Percentiles rank a stretch among this genome's conserved stretches.
Conservation (phyloP, 2,113 vertebrate species). For the Struthio camelus region DNA sequence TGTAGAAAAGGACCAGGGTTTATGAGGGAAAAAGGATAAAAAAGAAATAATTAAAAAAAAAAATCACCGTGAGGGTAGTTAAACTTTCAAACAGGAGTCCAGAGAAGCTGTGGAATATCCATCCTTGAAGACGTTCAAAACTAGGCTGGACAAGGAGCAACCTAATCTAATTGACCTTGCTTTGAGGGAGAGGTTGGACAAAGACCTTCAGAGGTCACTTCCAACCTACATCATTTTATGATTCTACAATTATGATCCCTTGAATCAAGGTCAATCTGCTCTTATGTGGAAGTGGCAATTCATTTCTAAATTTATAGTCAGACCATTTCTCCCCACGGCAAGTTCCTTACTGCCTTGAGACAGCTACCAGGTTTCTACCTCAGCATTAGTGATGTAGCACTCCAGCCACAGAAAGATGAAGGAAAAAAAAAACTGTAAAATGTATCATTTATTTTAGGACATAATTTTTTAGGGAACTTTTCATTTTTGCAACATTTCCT, state of each 20-base stretch:
- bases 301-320: background rate
- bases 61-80: background rate
- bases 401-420: background rate
- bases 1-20: background rate
- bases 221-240: background rate
- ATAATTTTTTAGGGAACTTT: background rate
- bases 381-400: background rate
- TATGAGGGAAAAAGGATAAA: background rate
- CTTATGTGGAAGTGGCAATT: background rate
- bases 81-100: background rate
- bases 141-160: background rate
- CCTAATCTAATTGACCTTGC: background rate
- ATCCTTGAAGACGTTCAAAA: background rate
- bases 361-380: accelerated
- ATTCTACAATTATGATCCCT: no score
- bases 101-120: background rate
- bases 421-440: background rate
- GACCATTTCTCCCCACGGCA: background rate
- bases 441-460: background rate
- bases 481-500: background rate
- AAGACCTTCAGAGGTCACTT: background rate
- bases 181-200: background rate
- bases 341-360: background rate
- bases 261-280: background rate
- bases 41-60: no score